A percentile compares a stretch with the other conserved stretches of the same genome.
Conservation (phyloP, 1,140 invertebrate species). For the Watersipora subatra region DNA sequence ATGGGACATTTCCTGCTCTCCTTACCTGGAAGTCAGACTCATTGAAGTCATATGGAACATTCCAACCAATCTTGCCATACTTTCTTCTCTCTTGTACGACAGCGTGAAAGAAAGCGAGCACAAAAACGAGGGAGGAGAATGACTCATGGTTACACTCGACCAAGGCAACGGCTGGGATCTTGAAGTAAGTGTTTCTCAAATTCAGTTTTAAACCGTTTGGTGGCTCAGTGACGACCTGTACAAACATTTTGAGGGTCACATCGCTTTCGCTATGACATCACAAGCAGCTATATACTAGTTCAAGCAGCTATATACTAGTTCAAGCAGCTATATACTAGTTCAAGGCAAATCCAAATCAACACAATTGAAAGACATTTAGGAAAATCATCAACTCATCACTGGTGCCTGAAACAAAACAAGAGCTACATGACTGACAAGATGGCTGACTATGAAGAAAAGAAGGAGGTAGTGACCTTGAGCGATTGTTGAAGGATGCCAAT, state of each 20-base stretch:
- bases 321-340: too few species aligned
- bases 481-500: slow-evolving; percentile 74
- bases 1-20: too few species aligned
- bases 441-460: too few species aligned
- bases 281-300: too few species aligned
- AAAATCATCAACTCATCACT: too few species aligned
- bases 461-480: too few species aligned
- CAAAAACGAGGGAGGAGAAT: slow-evolving; percentile 65
- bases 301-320: too few species aligned
- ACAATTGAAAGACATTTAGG: too few species aligned
- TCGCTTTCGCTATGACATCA: too few species aligned
- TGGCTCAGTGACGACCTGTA: slow-evolving; percentile 69
- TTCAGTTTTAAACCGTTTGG: slow-evolving; percentile 78
- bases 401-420: too few species aligned
- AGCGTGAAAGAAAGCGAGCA: slow-evolving; percentile 76
- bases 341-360: too few species aligned
- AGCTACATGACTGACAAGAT: too few species aligned
- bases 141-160: slow-evolving; percentile 56
- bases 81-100: slow-evolving; percentile 74
- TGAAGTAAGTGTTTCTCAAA: slow-evolving; percentile 72
- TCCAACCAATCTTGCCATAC: slow-evolving; percentile 86
- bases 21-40: slow-evolving; percentile 68
- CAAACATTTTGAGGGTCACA: background rate
- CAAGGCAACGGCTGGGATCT: slow-evolving; percentile 56
- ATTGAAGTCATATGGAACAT: slow-evolving; percentile 80